Evolutionary conservation across 2,888 invertebrate genomes (phyloP).

Genomic region (Phalera bucephala): DNA sequence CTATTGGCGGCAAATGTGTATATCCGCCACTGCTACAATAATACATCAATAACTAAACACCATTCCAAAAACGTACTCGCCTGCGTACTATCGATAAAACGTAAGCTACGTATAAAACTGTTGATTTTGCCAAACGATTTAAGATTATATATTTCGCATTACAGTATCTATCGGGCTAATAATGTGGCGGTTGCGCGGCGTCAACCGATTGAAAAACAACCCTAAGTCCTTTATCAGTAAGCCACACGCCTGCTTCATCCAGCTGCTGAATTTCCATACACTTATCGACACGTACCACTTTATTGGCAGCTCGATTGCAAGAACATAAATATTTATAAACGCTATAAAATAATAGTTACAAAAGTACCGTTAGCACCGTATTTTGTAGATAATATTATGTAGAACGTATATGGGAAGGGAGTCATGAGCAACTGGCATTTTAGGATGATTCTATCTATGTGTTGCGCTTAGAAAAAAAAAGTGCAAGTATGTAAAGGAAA

Average conservation of each 20-base stretch:
- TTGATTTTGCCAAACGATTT: slow-evolving; percentile 30
- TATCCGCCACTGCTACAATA: no score
- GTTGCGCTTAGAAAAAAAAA: no score
- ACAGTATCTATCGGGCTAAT: slow-evolving; percentile 44
- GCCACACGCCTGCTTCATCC: slow-evolving; percentile 53
- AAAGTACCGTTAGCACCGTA: slow-evolving; percentile 2
- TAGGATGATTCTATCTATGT: no score
- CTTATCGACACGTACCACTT: slow-evolving; percentile 53
- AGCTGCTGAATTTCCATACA: slow-evolving; percentile 58
- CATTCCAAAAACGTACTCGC: neutral
- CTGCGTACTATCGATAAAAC: neutral
- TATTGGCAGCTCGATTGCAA: slow-evolving; percentile 47
- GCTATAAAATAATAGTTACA: slow-evolving; percentile 23
- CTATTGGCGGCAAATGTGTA: no score
- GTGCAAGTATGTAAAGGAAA: no score
- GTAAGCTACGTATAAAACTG: slow-evolving; percentile 15
- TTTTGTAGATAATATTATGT: slow-evolving; percentile 2
- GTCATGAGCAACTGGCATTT: no score
- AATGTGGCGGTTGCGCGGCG: slow-evolving; percentile 46
- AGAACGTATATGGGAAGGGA: no score
- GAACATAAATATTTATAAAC: slow-evolving; percentile 47
- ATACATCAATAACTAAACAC: no score
- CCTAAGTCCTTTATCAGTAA: slow-evolving; percentile 64
- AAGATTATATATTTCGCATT: slow-evolving; percentile 29
- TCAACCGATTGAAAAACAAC: slow-evolving; percentile 59